Conservation (phyloP, 2,888 invertebrate species). For the Chrysolina americana region DNA sequence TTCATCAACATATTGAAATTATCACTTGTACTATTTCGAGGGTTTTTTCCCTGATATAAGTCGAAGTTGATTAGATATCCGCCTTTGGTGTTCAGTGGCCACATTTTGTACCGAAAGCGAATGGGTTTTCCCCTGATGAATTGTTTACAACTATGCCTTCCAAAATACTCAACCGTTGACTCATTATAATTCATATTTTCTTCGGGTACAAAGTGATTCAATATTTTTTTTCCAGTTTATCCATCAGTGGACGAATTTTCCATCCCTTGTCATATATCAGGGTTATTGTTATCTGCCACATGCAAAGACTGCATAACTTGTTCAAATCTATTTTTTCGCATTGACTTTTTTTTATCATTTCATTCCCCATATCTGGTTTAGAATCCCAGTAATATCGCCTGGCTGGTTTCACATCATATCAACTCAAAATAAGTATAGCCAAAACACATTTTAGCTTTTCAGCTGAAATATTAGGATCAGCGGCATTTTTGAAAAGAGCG, state of each 20-base stretch:
- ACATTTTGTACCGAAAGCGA: no score
- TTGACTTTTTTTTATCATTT: no score
- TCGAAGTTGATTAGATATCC: no score
- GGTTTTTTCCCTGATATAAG: not conserved
- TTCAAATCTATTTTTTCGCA: no score
- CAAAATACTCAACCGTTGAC: not conserved
- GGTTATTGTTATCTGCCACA: not conserved
- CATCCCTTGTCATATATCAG: not conserved
- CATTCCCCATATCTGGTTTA: not conserved
- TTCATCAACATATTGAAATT: no score
- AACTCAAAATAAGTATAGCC: not conserved
- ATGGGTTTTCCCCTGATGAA: not conserved
- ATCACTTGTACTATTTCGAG: not conserved
- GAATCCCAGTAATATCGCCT: not conserved
- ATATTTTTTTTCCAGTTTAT: not conserved
- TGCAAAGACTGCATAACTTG: not conserved
- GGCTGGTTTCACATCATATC: not conserved
- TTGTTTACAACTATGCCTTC: not conserved
- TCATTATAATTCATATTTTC: not conserved
- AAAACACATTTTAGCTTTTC: not conserved
- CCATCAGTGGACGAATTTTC: not conserved
- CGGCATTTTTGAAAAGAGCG: no score
- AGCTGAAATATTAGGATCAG: not conserved
- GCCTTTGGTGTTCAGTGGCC: no score
- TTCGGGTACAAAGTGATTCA: not conserved